Evolutionary conservation across 2,797 vertebrate species (phyloP), one percentile per base, ranked within the genome.

Genomic region (Knipowitschia caucasica): DNA sequence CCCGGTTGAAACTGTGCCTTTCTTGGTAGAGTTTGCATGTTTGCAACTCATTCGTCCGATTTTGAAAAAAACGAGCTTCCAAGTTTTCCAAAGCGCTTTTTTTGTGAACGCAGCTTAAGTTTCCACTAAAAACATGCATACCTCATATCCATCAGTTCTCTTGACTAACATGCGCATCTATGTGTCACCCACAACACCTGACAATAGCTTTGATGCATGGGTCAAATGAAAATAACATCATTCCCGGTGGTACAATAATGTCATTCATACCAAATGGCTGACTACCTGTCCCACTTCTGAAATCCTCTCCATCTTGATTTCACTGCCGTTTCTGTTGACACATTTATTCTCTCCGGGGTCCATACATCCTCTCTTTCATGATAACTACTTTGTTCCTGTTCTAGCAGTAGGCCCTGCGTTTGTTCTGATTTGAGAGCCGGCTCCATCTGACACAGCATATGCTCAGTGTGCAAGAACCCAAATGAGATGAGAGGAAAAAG

Each of bases 401-500:
- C 26, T 46, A 46, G n/a, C 44, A 27, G n/a, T 29, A 26, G 44
- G 27, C 14, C 27, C 45, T 7, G 29, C 27, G 8, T 47, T 46
- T 30, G 44, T 29, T 30, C 17, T 46, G 44, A 46, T 46, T 47
- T 31, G 45, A 47, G 15, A 20, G 18, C 15, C 2, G 17, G 17
- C 45, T 47, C 29, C 27, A 47, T 31, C 29, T 49, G 46, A 49
- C 20, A 14, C 46, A 14, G 18, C 46, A 49, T 33, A 33, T 49
- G 29, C 46, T 49, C 29, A 7, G 30, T 33, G 46, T 23, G 18
- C 27, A 47, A 31, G 17, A 47, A 20, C 25, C 12, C 14, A 49
- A 33, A 49, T 49, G 46, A 49, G 30, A 47, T 21, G 29, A 31
- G 45, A 31, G 45, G 18, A 47, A 47, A 47, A 47, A 47, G 45